A percentile compares a stretch with the other conserved stretches of the same genome.
phyloP scores from a whole-genome alignment of 2,888 invertebrate species.

The Tyria jacobaeae region DNA sequence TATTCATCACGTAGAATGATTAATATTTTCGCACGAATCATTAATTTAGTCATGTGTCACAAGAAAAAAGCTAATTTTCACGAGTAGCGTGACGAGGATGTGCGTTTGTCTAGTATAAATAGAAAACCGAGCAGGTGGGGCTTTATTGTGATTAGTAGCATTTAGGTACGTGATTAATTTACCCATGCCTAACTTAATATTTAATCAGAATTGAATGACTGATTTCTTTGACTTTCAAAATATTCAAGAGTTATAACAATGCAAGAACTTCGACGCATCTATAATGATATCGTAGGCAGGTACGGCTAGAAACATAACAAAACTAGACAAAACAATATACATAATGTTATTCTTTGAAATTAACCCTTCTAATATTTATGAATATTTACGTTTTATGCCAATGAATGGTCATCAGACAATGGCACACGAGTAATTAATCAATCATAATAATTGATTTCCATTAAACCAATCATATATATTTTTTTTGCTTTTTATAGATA shows the following conservation, averaged over 20 bases:
- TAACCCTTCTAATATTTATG: too few relatives aligned
- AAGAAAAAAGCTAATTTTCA: slow-evolving; percentile 52
- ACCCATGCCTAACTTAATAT: not conserved
- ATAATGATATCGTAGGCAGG: not conserved
- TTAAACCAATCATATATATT: too few relatives aligned
- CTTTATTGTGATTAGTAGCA: slow-evolving; percentile 28
- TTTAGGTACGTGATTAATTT: slow-evolving; percentile 1
- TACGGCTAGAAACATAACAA: not conserved
- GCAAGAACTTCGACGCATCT: not conserved
- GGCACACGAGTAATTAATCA: too few relatives aligned
- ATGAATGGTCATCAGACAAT: too few relatives aligned
- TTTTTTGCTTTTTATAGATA: too few relatives aligned
- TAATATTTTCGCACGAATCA: slow-evolving; percentile 49
- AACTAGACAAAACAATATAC: not conserved
- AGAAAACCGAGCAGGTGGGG: slow-evolving; percentile 55
- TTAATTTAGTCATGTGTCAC: slow-evolving; percentile 56
- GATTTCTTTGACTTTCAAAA: not conserved
- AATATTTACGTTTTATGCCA: too few relatives aligned
- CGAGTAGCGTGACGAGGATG: slow-evolving; percentile 53
- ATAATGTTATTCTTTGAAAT: too few relatives aligned
- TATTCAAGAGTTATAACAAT: not conserved
- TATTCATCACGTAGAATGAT: slow-evolving; percentile 38
- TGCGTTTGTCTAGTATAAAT: slow-evolving; percentile 48
- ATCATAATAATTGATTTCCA: too few relatives aligned
- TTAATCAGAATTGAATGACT: not conserved